Conservation (phyloP, 2,797 vertebrate species). For the Sphaeramia orbicularis region DNA sequence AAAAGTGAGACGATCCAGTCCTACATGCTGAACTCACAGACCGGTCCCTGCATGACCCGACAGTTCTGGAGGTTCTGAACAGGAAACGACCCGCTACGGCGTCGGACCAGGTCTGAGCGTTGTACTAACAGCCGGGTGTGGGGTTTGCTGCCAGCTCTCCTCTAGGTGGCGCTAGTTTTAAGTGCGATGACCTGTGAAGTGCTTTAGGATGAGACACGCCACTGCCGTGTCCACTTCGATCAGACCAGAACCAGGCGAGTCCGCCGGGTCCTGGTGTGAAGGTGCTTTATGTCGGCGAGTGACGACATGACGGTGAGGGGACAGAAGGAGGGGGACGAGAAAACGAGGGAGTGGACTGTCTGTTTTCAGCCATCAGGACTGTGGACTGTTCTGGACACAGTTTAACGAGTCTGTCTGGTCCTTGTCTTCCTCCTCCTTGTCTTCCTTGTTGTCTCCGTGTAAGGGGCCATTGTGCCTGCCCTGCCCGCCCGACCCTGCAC, state of each 20-base stretch:
- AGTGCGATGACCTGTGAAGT: slow-evolving; percentile 68
- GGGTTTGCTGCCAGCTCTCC: slow-evolving; percentile 7
- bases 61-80: too few relatives aligned
- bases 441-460: slow-evolving; percentile 78
- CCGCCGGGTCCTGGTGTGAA: slow-evolving; percentile 1
- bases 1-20: too few relatives aligned
- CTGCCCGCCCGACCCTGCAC: slow-evolving; percentile 74
- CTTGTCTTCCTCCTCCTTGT: slow-evolving; percentile 65
- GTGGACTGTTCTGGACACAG: slow-evolving; percentile 96
- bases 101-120: not conserved
- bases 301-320: slow-evolving; percentile 56
- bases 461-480: slow-evolving; percentile 82
- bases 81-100: too few relatives aligned
- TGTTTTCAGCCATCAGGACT: slow-evolving; percentile 85
- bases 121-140: slow-evolving; percentile 22
- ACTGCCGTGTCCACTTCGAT: slow-evolving; percentile 8
- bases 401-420: slow-evolving; percentile 94
- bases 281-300: slow-evolving; percentile 52
- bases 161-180: slow-evolving; percentile 23
- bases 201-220: slow-evolving; percentile 46
- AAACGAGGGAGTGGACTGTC: slow-evolving; percentile 61
- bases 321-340: slow-evolving; percentile 37
- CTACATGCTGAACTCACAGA: too few relatives aligned
- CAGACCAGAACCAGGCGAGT: not conserved
- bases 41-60: not conserved